Evolutionary conservation across 1,140 invertebrate genomes (phyloP), one percentile per base, ranked within the genome.

Genomic region (honey bee (Apis mellifera)): DNA sequence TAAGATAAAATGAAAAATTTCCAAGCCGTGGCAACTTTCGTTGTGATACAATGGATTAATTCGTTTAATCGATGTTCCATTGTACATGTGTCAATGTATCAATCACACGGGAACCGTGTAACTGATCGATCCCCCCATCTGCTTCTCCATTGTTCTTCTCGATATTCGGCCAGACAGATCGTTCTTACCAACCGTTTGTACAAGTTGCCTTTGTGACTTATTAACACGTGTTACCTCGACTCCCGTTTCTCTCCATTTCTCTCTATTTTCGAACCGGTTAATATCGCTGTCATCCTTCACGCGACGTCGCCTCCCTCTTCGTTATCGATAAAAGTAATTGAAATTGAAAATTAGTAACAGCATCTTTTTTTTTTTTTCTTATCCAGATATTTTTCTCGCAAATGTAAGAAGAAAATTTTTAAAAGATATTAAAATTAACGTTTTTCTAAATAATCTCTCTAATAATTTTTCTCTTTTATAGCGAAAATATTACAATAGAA

Each of bases 11-110:
- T 32, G 4, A 32, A 32, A 54, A 74, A 48, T 50, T 73, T 50
- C 50, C 64, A 17, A 23, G 9, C 4, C 42, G 32, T 12, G 48
- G 1, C 3, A 9, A n/a, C 12, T 0, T 57, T 7, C 32, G 23
- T 82, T 75, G 32, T 75, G 54, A 59, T 50, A 82, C 32, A 42
- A 42, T 4, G 62, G 52, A 82, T 82, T 68, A 66, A 54, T 82
- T 68, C n/a, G 72, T 82, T 66, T 68, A 75, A 82, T 82, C n/a
- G 68, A 72, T 23, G 77, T 62, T 71, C 26, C 57, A 79, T 72
- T 79, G 71, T 59, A 76, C 17, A 52, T 32, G 72, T 60, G 42
- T 76, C 54, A 19, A 26, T 64, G 79, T 76, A 82, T 76, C 71
- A 74, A 81, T 81, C 78, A 81, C 78, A 81, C 12, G 12, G 62